A percentile compares a stretch with the other conserved stretches of the same genome.
These are phyloP conservation scores for Erebia palarica DNA, from an alignment of 2,888 invertebrate genomes.

Conservation along the genomic window DNA sequence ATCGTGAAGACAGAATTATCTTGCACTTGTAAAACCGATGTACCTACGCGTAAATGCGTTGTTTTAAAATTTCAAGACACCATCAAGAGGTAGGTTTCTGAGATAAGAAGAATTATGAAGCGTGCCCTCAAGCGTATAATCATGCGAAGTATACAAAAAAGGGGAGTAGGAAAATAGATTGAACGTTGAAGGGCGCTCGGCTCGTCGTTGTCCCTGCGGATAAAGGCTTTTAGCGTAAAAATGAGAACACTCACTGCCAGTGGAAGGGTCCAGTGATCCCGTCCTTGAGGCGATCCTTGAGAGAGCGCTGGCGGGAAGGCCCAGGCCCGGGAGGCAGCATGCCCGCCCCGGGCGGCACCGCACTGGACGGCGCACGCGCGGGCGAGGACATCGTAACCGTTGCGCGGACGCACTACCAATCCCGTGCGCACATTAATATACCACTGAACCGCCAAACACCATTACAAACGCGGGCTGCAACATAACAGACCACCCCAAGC, in stretches of 20 bases:
- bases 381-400: conserved; percentile 63
- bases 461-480: conserved; percentile 77
- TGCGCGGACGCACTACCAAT: conserved; percentile 51
- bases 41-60: conserved; percentile 38
- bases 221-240: conserved; percentile 28
- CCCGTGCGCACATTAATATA: conserved; percentile 54
- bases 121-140: conserved; percentile 22
- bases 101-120: conserved; percentile 26
- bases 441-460: conserved; percentile 62
- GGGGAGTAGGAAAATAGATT: conserved; percentile 4
- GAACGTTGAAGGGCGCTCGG: background rate
- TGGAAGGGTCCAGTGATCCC: conserved; percentile 90
- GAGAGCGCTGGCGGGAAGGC: conserved; percentile 88
- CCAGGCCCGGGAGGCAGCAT: conserved; percentile 74
- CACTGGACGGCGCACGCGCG: conserved; percentile 62
- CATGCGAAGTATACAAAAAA: conserved; percentile 23
- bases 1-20: conserved; percentile 24
- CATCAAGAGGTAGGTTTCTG: conserved; percentile 27
- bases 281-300: conserved; percentile 89
- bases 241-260: conserved; percentile 88
- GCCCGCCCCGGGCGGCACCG: conserved; percentile 68
- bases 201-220: conserved; percentile 23
- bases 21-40: conserved; percentile 25
- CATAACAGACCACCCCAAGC: conserved; percentile 75
- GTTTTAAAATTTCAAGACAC: conserved; percentile 37